Conservation (phyloP, 2,113 vertebrate genomes). For the Phocoena sinus region DNA sequence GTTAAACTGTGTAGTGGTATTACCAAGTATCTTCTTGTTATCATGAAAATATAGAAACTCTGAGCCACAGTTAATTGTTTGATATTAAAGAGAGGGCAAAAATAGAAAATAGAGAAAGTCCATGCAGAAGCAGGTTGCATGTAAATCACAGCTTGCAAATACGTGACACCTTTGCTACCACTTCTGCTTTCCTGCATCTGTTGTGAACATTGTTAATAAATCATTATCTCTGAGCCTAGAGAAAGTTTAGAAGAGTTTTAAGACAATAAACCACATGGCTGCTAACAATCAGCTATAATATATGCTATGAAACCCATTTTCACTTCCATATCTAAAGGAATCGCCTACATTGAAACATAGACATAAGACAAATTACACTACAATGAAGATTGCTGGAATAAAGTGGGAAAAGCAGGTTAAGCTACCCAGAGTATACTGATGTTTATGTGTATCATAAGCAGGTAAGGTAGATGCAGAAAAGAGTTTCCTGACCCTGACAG, state of each 20-base stretch:
- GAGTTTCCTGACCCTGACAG: not conserved
- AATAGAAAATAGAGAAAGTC: not conserved
- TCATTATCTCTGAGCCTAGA: not conserved
- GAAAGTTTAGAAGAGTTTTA: not conserved
- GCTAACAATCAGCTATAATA: not conserved
- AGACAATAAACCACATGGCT: not conserved
- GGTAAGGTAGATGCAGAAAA: not conserved
- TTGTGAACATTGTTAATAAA: not conserved
- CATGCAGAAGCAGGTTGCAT: not conserved
- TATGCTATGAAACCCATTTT: not conserved
- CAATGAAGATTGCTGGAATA: not conserved
- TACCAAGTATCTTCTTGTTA: not conserved
- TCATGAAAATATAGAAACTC: not conserved
- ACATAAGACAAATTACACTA: not conserved
- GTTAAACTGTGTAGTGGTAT: not conserved
- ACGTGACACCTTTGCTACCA: not conserved
- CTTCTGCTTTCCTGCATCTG: not conserved
- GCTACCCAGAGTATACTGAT: too few species aligned
- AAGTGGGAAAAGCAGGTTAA: not conserved
- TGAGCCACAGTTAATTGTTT: not conserved
- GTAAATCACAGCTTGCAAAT: not conserved
- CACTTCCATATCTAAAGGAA: not conserved
- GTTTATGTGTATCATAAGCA: not conserved
- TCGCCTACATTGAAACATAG: not conserved
- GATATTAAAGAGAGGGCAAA: not conserved